Conservation (phyloP, 1,140 invertebrate species). For the Drosophila obscura region DNA sequence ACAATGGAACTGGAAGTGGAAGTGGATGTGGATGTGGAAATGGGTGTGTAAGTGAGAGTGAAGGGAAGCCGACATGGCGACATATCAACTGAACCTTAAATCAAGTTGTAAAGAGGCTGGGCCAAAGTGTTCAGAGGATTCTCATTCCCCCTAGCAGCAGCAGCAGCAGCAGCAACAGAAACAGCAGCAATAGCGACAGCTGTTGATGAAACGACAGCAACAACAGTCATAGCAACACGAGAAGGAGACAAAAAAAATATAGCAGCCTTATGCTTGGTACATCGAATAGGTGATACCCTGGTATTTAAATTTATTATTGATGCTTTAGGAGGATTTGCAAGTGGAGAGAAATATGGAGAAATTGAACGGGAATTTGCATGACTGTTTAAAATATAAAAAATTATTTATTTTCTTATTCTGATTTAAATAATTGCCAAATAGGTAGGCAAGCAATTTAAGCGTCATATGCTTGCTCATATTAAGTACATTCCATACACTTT, state of each 20-base stretch:
- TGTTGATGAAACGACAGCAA: constrained; percentile 74
- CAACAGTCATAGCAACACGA: constrained; percentile 48
- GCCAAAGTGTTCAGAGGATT: constrained; percentile 56
- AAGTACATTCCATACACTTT: no score
- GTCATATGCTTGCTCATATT: no score
- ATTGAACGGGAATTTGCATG: no score
- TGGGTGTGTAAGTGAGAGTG: neutral
- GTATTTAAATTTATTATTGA: no score
- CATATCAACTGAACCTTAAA: constrained; percentile 80
- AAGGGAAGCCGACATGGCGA: constrained; percentile 37
- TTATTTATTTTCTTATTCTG: no score
- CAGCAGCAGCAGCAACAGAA: neutral
- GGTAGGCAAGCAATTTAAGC: no score
- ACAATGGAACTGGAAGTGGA: constrained; percentile 8
- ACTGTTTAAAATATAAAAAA: no score
- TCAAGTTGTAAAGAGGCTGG: constrained; percentile 76
- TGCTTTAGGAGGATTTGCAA: no score
- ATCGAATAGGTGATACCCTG: constrained; percentile 18
- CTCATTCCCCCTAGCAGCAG: neutral
- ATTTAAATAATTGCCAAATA: no score
- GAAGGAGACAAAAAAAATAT: constrained; percentile 34
- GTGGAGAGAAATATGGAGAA: no score
- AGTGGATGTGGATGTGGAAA: constrained; percentile 8
- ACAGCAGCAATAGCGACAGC: constrained; percentile 46
- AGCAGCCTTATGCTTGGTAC: neutral